These are phyloP conservation scores for Apodemus speciosus DNA, from an alignment of 2,113 vertebrate genomes.

Conservation along the genomic window DNA sequence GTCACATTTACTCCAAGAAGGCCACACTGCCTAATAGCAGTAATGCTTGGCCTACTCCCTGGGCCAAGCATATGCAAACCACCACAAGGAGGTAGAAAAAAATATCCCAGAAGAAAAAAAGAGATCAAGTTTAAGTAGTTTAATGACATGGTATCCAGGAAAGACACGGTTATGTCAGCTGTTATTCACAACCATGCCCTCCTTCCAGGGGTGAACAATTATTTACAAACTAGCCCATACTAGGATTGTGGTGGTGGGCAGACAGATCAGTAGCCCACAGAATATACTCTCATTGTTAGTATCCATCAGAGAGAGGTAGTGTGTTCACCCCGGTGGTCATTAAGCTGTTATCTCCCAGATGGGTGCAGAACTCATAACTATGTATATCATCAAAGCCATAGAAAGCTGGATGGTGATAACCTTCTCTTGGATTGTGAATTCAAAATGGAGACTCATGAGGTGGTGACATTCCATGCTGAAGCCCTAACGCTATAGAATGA, in stretches of 20 bases:
- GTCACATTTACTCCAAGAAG: no score
- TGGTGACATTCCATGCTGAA: not conserved
- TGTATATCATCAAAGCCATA: not conserved
- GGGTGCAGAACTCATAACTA: not conserved
- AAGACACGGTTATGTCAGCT: not conserved
- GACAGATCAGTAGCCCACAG: not conserved
- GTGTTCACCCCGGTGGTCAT: not conserved
- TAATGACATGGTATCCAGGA: not conserved
- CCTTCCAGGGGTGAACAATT: not conserved
- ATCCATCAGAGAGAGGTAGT: slow-evolving; percentile 1
- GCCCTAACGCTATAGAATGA: not conserved
- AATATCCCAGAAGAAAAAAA: not conserved
- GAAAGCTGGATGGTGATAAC: not conserved
- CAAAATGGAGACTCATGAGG: not conserved
- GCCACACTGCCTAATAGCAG: no score
- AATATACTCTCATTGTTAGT: not conserved
- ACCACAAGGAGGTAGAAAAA: not conserved
- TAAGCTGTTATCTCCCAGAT: not conserved
- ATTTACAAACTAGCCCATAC: not conserved
- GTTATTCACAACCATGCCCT: not conserved
- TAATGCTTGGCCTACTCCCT: no score
- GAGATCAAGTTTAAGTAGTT: not conserved
- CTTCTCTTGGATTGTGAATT: not conserved
- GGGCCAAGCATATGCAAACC: no score
- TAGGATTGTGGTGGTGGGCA: not conserved